Conservation (phyloP, 2,888 invertebrate genomes). For the Nasonia oneida region DNA sequence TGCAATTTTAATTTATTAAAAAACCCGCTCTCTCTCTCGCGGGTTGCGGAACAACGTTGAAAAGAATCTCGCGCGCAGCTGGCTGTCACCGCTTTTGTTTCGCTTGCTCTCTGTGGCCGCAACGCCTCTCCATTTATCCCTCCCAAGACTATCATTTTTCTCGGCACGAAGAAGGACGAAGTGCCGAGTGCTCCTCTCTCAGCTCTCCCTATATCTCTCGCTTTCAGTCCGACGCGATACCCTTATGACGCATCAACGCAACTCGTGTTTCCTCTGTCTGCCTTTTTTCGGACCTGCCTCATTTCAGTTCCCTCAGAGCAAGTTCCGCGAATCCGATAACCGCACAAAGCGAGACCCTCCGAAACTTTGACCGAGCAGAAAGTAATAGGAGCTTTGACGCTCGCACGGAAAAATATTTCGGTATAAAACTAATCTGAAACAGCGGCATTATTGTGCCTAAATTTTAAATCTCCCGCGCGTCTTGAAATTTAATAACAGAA, state of each 20-base stretch:
- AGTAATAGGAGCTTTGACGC: not conserved
- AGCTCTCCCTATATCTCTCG: not conserved
- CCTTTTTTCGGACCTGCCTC: not conserved
- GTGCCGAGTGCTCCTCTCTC: not conserved
- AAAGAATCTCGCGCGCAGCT: not conserved
- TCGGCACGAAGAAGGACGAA: not conserved
- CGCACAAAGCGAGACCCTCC: not conserved
- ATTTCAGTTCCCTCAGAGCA: not conserved
- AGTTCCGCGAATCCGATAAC: not conserved
- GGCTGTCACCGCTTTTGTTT: not conserved
- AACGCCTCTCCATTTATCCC: not conserved
- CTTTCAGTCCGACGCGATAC: not conserved
- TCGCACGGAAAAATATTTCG: not conserved
- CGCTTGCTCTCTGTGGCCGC: not conserved
- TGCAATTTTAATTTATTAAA: not conserved
- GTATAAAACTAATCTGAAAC: not conserved
- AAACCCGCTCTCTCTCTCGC: not conserved
- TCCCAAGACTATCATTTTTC: conserved; percentile 13
- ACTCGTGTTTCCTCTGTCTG: not conserved
- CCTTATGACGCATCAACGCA: not conserved
- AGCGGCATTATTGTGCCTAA: not conserved
- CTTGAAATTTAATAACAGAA: not conserved
- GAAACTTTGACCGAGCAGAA: not conserved
- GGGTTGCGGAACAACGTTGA: not conserved
- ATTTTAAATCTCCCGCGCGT: not conserved